A percentile compares a stretch with the other conserved stretches of the same genome.
phyloP scores from a whole-genome alignment of 1,140 invertebrate species.

The Aleiodes sp. region DNA sequence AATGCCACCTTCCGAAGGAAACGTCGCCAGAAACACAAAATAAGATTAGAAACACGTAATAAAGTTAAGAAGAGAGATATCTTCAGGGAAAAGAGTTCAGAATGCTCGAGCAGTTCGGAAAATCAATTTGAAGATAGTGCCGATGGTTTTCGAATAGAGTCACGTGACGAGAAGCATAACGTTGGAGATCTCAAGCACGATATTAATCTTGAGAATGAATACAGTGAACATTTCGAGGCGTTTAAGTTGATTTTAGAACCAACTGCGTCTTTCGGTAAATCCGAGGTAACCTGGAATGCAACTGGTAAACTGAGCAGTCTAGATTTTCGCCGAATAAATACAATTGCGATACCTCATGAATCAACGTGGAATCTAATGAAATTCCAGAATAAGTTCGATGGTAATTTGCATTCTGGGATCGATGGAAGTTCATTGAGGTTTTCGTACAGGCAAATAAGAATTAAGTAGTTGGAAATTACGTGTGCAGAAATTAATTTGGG shows the following conservation, averaged over 20 bases:
- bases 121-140: background rate
- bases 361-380: constrained; percentile 29
- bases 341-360: constrained; percentile 51
- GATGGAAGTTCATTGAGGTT: background rate
- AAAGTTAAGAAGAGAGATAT: constrained; percentile 44
- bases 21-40: constrained; percentile 36
- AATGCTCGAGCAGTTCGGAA: background rate
- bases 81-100: constrained; percentile 21
- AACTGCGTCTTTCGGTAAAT: constrained; percentile 44
- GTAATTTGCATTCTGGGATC: background rate
- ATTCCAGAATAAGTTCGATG: constrained; percentile 31
- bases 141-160: background rate
- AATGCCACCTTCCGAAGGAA: constrained; percentile 38
- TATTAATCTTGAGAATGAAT: constrained; percentile 31
- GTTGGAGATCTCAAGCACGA: background rate
- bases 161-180: no score
- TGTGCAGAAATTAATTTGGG: no score
- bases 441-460: background rate
- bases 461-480: no score
- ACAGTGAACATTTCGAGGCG: constrained; percentile 51
- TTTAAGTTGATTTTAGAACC: constrained; percentile 55
- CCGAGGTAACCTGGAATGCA: constrained; percentile 40
- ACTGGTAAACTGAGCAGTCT: constrained; percentile 53
- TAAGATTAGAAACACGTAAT: constrained; percentile 35
- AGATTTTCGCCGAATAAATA: constrained; percentile 59